These are phyloP conservation scores for Xenopus borealis DNA, from an alignment of 2,113 vertebrate genomes.

Conservation along the genomic window DNA sequence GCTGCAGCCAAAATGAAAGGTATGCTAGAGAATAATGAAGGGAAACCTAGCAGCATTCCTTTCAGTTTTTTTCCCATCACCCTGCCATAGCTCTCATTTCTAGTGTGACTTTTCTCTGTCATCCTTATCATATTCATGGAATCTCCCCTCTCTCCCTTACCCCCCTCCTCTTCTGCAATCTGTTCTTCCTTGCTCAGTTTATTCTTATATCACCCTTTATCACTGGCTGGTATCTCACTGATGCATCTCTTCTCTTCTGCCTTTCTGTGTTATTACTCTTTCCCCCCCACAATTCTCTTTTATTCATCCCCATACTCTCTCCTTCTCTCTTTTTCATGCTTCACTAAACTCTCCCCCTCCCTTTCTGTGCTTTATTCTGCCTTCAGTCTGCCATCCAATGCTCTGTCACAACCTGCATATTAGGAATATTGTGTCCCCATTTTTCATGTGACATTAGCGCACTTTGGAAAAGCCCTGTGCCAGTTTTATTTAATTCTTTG, in stretches of 20 bases:
- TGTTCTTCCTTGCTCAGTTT: not conserved
- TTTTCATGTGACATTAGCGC: not conserved
- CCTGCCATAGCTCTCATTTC: no score
- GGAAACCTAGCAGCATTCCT: no score
- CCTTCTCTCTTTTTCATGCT: not conserved
- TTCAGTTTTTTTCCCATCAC: no score
- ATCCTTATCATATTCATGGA: not conserved
- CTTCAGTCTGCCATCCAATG: constrained; percentile 10
- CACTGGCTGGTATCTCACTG: no score
- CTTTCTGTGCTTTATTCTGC: constrained; percentile 5
- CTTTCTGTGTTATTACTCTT: not conserved
- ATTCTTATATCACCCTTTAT: not conserved
- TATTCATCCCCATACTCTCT: not conserved
- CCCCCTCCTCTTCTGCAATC: not conserved
- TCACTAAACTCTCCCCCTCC: not conserved
- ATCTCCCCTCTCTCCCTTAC: not conserved
- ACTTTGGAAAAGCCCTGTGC: not conserved
- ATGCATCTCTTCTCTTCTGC: not conserved
- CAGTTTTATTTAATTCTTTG: no score
- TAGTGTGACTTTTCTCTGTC: no score
- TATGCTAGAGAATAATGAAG: no score
- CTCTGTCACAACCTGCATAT: not conserved
- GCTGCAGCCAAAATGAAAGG: not conserved
- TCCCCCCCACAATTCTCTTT: not conserved
- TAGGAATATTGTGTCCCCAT: not conserved